Evolutionary conservation across 2,888 invertebrate species (phyloP).

Genomic region (Metopia argyrocephala): DNA sequence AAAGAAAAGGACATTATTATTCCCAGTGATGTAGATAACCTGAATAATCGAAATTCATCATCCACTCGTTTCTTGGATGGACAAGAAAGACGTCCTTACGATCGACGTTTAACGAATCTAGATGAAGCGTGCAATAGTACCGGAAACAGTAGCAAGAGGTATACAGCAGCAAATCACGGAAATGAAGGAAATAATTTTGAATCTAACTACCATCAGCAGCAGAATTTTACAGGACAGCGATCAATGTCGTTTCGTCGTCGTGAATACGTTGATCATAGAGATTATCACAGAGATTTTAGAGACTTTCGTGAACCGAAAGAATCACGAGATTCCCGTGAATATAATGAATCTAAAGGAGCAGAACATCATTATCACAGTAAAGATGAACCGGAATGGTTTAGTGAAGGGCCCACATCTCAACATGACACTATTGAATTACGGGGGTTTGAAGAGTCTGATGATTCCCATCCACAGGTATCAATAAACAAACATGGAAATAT

Average conservation of each 20-base stretch:
- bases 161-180: not conserved
- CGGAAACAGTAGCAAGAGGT: slow-evolving; percentile 17
- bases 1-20: slow-evolving; percentile 41
- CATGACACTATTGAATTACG: slow-evolving; percentile 94
- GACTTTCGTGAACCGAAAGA: slow-evolving; percentile 76
- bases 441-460: slow-evolving; percentile 89
- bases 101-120: slow-evolving; percentile 30
- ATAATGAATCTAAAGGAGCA: slow-evolving; percentile 63
- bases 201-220: slow-evolving; percentile 46
- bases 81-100: slow-evolving; percentile 44
- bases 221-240: slow-evolving; percentile 61
- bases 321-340: slow-evolving; percentile 43
- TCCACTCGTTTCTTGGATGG: slow-evolving; percentile 15
- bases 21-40: slow-evolving; percentile 29
- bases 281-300: slow-evolving; percentile 53
- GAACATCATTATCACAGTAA: slow-evolving; percentile 78
- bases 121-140: slow-evolving; percentile 18
- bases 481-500: slow-evolving; percentile 13
- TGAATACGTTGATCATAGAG: slow-evolving; percentile 63
- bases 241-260: slow-evolving; percentile 60
- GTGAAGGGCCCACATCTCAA: slow-evolving; percentile 93
- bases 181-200: slow-evolving; percentile 54
- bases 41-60: slow-evolving; percentile 25
- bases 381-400: slow-evolving; percentile 95
- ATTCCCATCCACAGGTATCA: slow-evolving; percentile 38